A percentile compares a stretch with the other conserved stretches of the same genome.
Conservation (phyloP, 2,888 invertebrate species). For the Drosophila multiciliata region DNA sequence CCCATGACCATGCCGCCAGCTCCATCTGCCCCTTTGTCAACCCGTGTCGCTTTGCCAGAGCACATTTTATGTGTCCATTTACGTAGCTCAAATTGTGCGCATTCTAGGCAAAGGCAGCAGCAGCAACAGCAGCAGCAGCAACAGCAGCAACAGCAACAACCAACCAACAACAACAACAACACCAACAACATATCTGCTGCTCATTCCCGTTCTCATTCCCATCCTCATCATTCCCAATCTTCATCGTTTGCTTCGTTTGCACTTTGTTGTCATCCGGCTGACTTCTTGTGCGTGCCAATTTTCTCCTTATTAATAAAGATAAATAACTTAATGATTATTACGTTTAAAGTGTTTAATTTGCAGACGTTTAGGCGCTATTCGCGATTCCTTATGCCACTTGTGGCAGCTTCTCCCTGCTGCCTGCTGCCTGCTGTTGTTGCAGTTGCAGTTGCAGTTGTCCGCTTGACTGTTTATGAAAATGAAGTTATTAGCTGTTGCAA, state of each 20-base stretch:
- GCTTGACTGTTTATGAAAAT: slow-evolving; percentile 47
- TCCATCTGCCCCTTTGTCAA: background rate
- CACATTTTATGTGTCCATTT: slow-evolving; percentile 79
- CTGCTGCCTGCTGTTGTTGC: background rate
- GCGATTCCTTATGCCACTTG: slow-evolving; percentile 41
- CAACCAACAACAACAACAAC: slow-evolving; percentile 5
- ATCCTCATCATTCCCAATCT: slow-evolving; percentile 24
- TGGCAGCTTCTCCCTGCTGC: background rate
- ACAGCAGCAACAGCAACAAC: slow-evolving; percentile 8
- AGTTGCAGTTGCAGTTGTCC: background rate
- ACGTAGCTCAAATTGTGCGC: slow-evolving; percentile 74
- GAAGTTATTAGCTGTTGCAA: slow-evolving; percentile 52
- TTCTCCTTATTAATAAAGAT: slow-evolving; percentile 80
- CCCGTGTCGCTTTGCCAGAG: slow-evolving; percentile 21
- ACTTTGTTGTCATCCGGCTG: slow-evolving; percentile 66
- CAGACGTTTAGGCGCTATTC: slow-evolving; percentile 62
- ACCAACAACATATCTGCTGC: slow-evolving; percentile 11
- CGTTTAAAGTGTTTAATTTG: slow-evolving; percentile 78
- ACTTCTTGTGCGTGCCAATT: slow-evolving; percentile 78
- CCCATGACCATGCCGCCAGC: background rate
- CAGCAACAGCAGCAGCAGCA: slow-evolving; percentile 6
- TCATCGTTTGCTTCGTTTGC: slow-evolving; percentile 35
- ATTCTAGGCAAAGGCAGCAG: slow-evolving; percentile 61
- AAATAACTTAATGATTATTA: slow-evolving; percentile 81
- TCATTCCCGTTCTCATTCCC: slow-evolving; percentile 33